These are phyloP conservation scores for Drosophila atripex DNA, from an alignment of 2,888 invertebrate species.

Conservation along the genomic window DNA sequence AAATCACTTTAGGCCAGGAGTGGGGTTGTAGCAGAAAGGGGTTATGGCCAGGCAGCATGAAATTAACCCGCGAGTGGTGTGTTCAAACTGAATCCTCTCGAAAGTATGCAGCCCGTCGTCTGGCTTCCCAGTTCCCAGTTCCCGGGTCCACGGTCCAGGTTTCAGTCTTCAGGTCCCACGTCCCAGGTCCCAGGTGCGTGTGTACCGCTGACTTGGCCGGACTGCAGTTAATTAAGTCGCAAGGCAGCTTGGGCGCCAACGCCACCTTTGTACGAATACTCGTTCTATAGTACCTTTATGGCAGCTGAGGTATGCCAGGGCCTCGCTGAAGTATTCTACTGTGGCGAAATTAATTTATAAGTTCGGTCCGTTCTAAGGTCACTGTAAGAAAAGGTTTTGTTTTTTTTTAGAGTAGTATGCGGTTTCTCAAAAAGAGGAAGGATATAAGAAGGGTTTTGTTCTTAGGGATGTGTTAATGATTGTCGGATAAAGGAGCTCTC, in stretches of 20 bases:
- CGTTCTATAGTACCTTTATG: slow-evolving; percentile 34
- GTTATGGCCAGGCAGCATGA: slow-evolving; percentile 50
- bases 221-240: slow-evolving; percentile 68
- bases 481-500: neutral
- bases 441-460: neutral
- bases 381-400: slow-evolving; percentile 11
- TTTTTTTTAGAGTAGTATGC: too few relatives aligned
- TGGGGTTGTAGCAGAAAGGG: neutral
- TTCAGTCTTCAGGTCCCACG: slow-evolving; percentile 44
- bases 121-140: too few relatives aligned
- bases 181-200: slow-evolving; percentile 55
- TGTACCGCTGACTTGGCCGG: slow-evolving; percentile 41
- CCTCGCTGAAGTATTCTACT: slow-evolving; percentile 66
- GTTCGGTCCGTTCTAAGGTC: slow-evolving; percentile 46
- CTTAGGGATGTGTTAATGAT: neutral
- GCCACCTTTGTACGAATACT: slow-evolving; percentile 19
- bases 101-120: slow-evolving; percentile 22
- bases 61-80: slow-evolving; percentile 59
- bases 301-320: slow-evolving; percentile 66
- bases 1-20: slow-evolving; percentile 52
- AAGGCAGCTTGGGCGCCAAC: slow-evolving; percentile 23
- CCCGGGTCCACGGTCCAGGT: neutral
- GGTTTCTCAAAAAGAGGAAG: neutral
- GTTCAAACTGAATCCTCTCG: slow-evolving; percentile 1
- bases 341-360: slow-evolving; percentile 76